These are phyloP conservation scores for Lophius piscatorius DNA, from an alignment of 2,113 vertebrate genomes.

Conservation along the genomic window DNA sequence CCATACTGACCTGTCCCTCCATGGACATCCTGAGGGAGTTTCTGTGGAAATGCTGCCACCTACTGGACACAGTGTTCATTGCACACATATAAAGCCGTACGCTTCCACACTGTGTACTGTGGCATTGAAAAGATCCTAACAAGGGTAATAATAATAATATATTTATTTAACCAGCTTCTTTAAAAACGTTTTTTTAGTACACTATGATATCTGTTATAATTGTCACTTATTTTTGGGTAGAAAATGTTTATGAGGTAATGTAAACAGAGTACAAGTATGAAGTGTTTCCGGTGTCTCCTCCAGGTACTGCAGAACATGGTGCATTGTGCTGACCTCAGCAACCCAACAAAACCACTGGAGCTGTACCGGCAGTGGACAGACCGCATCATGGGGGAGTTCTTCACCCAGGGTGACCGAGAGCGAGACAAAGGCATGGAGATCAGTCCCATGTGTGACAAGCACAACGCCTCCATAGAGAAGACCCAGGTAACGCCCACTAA, in stretches of 20 bases:
- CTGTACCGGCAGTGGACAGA: conserved; percentile 91
- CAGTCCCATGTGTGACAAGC: conserved; percentile 96
- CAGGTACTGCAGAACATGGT: conserved; percentile 95
- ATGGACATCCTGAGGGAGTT: background rate
- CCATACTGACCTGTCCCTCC: background rate
- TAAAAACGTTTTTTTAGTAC: too few relatives aligned
- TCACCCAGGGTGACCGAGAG: conserved; percentile 88
- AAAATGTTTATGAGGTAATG: too few relatives aligned
- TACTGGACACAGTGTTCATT: conserved; percentile 20
- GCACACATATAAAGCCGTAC: background rate
- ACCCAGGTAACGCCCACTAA: conserved; percentile 80
- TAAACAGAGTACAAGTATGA: background rate
- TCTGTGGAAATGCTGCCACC: conserved; percentile 20
- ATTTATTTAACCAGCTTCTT: too few relatives aligned
- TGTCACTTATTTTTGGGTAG: too few relatives aligned
- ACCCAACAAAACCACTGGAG: conserved; percentile 91
- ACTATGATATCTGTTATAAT: too few relatives aligned
- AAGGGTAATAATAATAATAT: too few relatives aligned
- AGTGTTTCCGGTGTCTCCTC: background rate
- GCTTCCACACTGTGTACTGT: too few relatives aligned
- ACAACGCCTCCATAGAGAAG: conserved; percentile 91
- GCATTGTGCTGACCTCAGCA: conserved; percentile 93
- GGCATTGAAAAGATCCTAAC: too few relatives aligned
- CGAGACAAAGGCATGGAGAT: conserved; percentile 91
- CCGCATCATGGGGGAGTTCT: conserved; percentile 91